phyloP scores from a whole-genome alignment of 2,888 invertebrate genomes.

The Oxyscelio sp. region DNA sequence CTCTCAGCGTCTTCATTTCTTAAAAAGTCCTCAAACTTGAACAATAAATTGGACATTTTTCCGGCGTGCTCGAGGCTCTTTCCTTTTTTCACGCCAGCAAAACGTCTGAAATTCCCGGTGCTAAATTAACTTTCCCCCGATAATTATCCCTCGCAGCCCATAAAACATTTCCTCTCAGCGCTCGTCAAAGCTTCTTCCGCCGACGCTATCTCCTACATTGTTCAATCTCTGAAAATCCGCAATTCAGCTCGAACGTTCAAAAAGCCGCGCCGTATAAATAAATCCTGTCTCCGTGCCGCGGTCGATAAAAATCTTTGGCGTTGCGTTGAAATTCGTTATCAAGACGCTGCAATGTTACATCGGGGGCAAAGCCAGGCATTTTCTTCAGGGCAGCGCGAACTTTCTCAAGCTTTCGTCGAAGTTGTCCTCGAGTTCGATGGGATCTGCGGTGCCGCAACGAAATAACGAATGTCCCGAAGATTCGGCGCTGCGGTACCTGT shows the following conservation, averaged over 20 bases:
- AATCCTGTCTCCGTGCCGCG: constrained; percentile 32
- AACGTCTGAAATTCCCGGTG: constrained; percentile 11
- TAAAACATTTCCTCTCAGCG: constrained; percentile 32
- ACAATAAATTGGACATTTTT: no score
- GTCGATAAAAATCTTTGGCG: constrained; percentile 51
- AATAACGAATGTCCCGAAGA: constrained; percentile 76
- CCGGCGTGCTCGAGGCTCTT: no score
- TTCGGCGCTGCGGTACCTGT: constrained; percentile 68
- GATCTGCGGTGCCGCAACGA: constrained; percentile 53
- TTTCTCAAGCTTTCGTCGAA: constrained; percentile 72
- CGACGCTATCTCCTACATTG: constrained; percentile 43
- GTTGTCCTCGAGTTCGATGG: constrained; percentile 64
- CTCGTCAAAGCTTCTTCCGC: constrained; percentile 48
- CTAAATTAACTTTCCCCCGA: constrained; percentile 33
- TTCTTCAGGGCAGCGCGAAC: constrained; percentile 50
- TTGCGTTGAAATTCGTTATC: constrained; percentile 59
- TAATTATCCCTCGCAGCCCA: constrained; percentile 35
- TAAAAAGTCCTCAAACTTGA: no score
- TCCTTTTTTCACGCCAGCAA: no score
- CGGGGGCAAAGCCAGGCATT: constrained; percentile 50
- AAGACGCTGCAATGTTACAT: constrained; percentile 24
- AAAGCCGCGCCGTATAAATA: constrained; percentile 52
- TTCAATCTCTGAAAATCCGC: constrained; percentile 19
- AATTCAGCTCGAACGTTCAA: not conserved
- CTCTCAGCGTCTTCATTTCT: no score